These are phyloP conservation scores for Pseudonaja textilis DNA, from an alignment of 2,113 vertebrate species.

Conservation along the genomic window DNA sequence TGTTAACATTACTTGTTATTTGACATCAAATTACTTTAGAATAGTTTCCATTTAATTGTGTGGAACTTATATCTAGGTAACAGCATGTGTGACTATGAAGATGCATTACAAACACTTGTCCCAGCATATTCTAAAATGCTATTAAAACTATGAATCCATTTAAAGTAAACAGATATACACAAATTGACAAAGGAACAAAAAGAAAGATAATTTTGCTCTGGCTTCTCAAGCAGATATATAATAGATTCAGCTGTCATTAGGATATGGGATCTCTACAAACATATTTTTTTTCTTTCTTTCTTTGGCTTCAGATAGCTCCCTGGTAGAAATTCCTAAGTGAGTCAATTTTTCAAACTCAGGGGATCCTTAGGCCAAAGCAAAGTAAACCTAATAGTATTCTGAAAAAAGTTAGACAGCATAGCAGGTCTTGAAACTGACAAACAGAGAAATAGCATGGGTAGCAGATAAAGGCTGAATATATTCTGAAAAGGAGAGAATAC, in stretches of 20 bases:
- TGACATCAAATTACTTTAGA: neutral
- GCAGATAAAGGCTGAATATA: neutral
- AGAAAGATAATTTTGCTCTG: neutral
- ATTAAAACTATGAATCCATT: neutral
- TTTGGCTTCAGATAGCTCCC: neutral
- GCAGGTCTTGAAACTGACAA: conserved; percentile 11
- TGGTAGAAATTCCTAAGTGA: neutral
- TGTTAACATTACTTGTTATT: neutral
- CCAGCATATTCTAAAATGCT: neutral
- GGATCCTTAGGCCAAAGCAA: neutral
- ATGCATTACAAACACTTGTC: neutral
- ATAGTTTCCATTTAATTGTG: neutral
- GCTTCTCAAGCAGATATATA: neutral
- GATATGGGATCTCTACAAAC: neutral
- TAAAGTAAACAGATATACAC: neutral
- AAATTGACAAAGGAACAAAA: neutral
- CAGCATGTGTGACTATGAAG: neutral
- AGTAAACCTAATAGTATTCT: neutral
- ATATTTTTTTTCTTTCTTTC: neutral
- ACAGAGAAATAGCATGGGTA: neutral
- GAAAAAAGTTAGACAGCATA: neutral
- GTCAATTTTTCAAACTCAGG: neutral
- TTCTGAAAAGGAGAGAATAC: neutral
- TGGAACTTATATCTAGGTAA: neutral
- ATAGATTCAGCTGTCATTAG: neutral